Base-by-base conservation (phyloP, 2,888 invertebrate species). In the Stegana nigrithorax region DNA sequence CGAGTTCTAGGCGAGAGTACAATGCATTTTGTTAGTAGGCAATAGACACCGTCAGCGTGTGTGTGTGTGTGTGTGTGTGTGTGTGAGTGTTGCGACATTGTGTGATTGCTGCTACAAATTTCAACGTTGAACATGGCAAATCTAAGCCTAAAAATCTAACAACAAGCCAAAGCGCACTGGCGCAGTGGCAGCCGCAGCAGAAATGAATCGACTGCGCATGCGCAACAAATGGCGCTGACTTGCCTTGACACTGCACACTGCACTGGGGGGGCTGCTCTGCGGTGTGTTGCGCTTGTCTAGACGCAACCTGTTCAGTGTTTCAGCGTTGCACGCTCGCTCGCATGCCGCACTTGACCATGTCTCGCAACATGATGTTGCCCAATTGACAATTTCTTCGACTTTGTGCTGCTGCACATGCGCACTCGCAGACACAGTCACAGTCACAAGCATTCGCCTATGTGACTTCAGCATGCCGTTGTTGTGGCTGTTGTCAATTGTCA, bases 281-380 rank as follows among this genome's bases (percentile, higher is more conserved):
- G n/a, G 32, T n/a, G 8, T 32, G 32, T 32, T 2, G 32, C 2
- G 6, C 32, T 7, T 42, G 7, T 19, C 51, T 45, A 64, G 72
- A 67, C 68, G 72, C 68, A 67, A 68, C 65, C 65, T 66, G 53
- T 55, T 55, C 26, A 29, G 14, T 51, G 26, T 51, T n/a, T 39
- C 5, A 14, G 59, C 23, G 45, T 45, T 19, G 50, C 32, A 60
- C 67, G 63, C 68, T 73, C 79, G 78, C 76, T 73, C 81, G 81
- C 79, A 81, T 82, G 82, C 81, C 76, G 74, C 81, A 82, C 79
- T 82, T 82, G 82, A 81, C 80, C 82, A 82, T 80, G 78, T 19
- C 25, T 32, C 66, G 71, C 78, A 80, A 80, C 82, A 81, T 81
- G 81, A 80, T 81, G 80, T 81, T 81, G 78, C 76, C 80, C 74